phyloP scores from a whole-genome alignment of 2,113 vertebrate species.

The Albula glossodonta region DNA sequence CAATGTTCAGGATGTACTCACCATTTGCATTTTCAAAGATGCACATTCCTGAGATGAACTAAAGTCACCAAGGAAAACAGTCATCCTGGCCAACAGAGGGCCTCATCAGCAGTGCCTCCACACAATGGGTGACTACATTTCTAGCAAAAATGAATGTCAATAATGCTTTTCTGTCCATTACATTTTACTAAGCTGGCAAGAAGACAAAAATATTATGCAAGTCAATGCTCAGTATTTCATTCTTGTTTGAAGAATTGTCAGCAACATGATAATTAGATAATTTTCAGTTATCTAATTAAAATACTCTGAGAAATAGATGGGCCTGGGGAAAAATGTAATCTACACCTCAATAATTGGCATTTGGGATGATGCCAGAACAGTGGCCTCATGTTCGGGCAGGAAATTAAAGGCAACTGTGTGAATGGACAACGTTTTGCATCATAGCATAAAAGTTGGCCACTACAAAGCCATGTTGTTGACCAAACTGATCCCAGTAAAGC shows the following conservation, averaged over 20 bases:
- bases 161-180: slow-evolving; percentile 6
- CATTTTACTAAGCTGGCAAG: background rate
- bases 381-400: background rate
- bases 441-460: background rate
- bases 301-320: background rate
- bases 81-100: background rate
- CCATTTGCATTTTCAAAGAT: background rate
- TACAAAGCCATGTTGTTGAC: background rate
- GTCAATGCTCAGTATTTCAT: background rate
- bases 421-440: background rate
- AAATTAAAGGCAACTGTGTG: background rate
- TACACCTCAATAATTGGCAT: background rate
- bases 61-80: background rate
- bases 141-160: slow-evolving; percentile 36
- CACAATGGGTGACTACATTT: slow-evolving; percentile 21
- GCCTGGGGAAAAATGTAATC: background rate
- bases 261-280: background rate
- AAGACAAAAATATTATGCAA: background rate
- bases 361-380: background rate
- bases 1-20: background rate
- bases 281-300: background rate
- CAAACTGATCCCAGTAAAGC: background rate
- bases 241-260: background rate
- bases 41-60: background rate
- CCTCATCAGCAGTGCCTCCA: background rate